Percentiles rank a stretch among this genome's conserved stretches.
Conservation (phyloP, 2,113 vertebrate species). For the Nesogale talazaci region DNA sequence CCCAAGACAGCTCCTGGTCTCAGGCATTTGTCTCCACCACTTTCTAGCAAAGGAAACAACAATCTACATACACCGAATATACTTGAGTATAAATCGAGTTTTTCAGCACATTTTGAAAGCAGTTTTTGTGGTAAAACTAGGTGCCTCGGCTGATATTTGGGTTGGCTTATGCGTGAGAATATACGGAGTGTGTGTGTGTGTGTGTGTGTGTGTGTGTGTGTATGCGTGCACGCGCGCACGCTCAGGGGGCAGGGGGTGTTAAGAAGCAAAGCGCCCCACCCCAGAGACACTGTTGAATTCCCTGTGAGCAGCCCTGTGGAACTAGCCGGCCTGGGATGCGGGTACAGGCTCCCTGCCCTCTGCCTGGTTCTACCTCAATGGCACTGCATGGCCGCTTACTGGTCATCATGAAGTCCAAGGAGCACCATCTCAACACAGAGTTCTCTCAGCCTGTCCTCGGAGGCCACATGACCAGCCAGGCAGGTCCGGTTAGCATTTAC, state of each 20-base stretch:
- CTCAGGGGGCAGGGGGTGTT: too few relatives aligned
- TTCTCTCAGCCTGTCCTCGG: not conserved
- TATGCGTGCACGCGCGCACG: too few relatives aligned
- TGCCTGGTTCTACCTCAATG: not conserved
- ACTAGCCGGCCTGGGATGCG: not conserved
- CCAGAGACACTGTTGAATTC: not conserved
- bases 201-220: too few relatives aligned
- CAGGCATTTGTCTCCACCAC: not conserved
- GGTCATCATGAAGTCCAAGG: not conserved
- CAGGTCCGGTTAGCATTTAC: not conserved
- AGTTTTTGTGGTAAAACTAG: too few relatives aligned
- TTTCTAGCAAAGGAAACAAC: slow-evolving; percentile 21
- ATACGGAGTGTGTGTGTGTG: too few relatives aligned
- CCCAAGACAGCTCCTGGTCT: not conserved
- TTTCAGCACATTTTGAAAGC: too few relatives aligned
- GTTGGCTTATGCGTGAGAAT: too few relatives aligned
- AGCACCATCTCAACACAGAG: not conserved
- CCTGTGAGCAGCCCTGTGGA: not conserved
- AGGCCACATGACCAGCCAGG: slow-evolving; percentile 30
- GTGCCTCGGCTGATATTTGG: too few relatives aligned
- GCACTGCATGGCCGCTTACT: not conserved
- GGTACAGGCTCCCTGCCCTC: not conserved
- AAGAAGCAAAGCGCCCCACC: not conserved
- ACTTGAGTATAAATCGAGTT: too few relatives aligned
- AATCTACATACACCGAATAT: not conserved